Evolutionary conservation across 2,113 vertebrate genomes (phyloP).

Genomic region (Mirza zaza): DNA sequence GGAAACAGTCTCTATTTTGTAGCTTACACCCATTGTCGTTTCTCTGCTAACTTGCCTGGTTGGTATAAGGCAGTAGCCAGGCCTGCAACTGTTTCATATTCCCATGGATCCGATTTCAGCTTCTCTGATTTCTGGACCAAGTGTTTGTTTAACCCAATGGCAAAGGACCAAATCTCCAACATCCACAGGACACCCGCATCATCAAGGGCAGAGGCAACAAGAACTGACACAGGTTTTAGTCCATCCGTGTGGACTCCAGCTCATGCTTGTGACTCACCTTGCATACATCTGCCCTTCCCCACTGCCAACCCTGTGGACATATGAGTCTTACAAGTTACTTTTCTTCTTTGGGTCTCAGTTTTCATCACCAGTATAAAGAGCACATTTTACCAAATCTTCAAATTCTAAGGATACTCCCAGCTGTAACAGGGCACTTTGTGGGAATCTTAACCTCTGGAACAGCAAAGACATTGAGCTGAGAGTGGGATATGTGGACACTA

Average conservation of each 20-base stretch:
- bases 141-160: neutral
- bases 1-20: neutral
- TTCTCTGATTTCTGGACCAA: neutral
- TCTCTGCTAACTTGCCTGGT: neutral
- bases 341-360: neutral
- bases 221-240: neutral
- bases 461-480: neutral
- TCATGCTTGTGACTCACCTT: neutral
- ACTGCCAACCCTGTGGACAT: neutral
- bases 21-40: neutral
- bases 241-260: neutral
- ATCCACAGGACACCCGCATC: neutral
- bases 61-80: neutral
- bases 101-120: neutral
- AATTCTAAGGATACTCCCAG: neutral
- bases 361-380: neutral
- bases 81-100: neutral
- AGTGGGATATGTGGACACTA: neutral
- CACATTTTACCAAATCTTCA: neutral
- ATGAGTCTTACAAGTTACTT: neutral
- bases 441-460: neutral
- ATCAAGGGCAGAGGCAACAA: neutral
- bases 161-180: neutral
- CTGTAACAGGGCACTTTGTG: neutral
- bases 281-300: neutral